Percentiles rank a stretch among this genome's conserved stretches.
Evolutionary conservation across 2,888 invertebrate species (phyloP).

Genomic region (Orchestes rusci): DNA sequence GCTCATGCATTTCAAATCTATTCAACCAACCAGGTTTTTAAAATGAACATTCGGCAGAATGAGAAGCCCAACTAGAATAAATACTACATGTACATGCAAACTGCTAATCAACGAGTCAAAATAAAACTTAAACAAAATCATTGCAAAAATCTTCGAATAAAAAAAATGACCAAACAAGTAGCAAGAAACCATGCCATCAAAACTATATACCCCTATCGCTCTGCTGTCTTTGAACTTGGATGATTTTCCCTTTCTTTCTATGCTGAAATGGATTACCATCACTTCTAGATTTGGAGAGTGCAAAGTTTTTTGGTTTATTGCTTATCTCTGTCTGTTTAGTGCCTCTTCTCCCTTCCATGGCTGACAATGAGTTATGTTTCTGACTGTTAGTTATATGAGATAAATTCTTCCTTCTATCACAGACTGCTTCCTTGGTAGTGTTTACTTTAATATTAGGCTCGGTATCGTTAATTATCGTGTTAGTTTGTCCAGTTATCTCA

Average conservation of each 20-base stretch:
- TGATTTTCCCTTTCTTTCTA: slow-evolving; percentile 39
- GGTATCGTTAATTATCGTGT: background rate
- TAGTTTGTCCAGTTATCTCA: background rate
- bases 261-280: slow-evolving; percentile 43
- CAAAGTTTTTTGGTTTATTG: slow-evolving; percentile 27
- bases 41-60: too few relatives aligned
- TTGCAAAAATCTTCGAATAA: too few relatives aligned
- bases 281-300: slow-evolving; percentile 41
- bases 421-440: slow-evolving; percentile 2
- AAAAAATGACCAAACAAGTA: slow-evolving; percentile 9
- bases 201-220: slow-evolving; percentile 34
- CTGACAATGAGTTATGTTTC: too few relatives aligned
- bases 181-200: slow-evolving; percentile 22
- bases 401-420: background rate
- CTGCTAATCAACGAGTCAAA: too few relatives aligned
- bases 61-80: too few relatives aligned
- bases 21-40: too few relatives aligned
- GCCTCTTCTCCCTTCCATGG: too few relatives aligned
- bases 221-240: slow-evolving; percentile 37
- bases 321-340: too few relatives aligned
- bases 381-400: background rate
- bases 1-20: too few relatives aligned
- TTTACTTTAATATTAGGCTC: slow-evolving; percentile 5
- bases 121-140: too few relatives aligned
- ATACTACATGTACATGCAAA: too few relatives aligned